Base-by-base conservation (phyloP, 2,888 invertebrate genomes). In the Agrotis clavis region DNA sequence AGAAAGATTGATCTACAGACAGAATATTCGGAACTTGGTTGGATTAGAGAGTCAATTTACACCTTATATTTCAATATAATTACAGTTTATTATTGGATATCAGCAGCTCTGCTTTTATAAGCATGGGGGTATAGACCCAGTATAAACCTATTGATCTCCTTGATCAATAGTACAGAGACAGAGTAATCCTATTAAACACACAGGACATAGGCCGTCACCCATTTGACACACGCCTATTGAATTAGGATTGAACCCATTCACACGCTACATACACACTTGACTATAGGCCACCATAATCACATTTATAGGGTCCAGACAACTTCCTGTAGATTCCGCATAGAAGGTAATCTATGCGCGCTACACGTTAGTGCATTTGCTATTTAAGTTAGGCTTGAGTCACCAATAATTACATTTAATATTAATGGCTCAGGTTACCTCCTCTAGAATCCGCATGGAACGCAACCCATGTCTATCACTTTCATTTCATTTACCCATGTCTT, bases 161-260 rank as follows among this genome's bases (percentile, higher is more conserved):
- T 48, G 18, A 60, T 21, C 45, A 30, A 21, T 51, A 73, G 35
- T 59, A 25, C 18, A 54, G 13, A 41, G 19, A 7, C 16, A 21
- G 5, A 19, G n/a, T 73, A 74, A 79, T 79, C 67, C 54, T 35
- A 54, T 79, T 51, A 60, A 50, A 64, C 41, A 25, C 9, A 47
- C 11, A 61, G 51, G 16, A n/a, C 6, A 41, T 13, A 41, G 13
- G 9, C 41, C 47, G 16, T 47, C 19, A 21, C 14, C 62, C n/a
- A 25, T 79, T 35, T 51, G 18, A 47, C 13, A 60, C 13, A 21
- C 13, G n/a, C 48, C n/a, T 67, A 74, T 79, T 48, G 51, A 64
- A 57, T 67, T 65, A 53, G 18, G 56, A 56, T 60, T 57, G 47
- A 64, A 25, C 41, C 67, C 16, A 56, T 53, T 77, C 5, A 9